These are phyloP conservation scores for Hyles lineata DNA, from an alignment of 2,888 invertebrate species.

Conservation along the genomic window DNA sequence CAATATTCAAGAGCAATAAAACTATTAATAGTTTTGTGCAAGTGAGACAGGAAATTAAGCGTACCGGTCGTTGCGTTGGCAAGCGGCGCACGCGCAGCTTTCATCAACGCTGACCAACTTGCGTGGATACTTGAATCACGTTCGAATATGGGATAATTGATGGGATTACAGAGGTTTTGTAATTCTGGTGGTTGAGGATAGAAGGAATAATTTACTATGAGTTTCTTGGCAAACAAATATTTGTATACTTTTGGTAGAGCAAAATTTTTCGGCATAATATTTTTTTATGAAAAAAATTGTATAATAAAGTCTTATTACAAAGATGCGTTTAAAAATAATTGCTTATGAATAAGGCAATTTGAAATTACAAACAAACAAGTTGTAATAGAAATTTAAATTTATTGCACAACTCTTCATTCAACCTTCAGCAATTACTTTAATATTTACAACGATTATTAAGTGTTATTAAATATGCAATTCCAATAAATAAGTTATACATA, in stretches of 20 bases:
- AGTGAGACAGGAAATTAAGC: conserved; percentile 21
- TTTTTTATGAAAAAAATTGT: no score
- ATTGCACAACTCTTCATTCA: neutral
- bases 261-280: no score
- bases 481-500: neutral
- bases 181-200: neutral
- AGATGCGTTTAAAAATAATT: no score
- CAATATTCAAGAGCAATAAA: neutral
- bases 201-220: neutral
- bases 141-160: conserved; percentile 39
- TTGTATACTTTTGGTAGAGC: no score
- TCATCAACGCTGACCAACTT: conserved; percentile 60
- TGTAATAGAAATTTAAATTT: neutral
- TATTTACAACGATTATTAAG: neutral
- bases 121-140: conserved; percentile 31
- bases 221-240: neutral
- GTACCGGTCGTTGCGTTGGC: conserved; percentile 46
- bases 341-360: no score
- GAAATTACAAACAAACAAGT: neutral
- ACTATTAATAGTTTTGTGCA: conserved; percentile 14
- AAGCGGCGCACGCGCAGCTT: conserved; percentile 63
- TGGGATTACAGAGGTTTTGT: conserved; percentile 24
- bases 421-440: neutral
- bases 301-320: no score
- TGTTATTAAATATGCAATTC: neutral